These are phyloP conservation scores for Frankliniella intonsa DNA, from an alignment of 2,888 invertebrate species.

Conservation along the genomic window DNA sequence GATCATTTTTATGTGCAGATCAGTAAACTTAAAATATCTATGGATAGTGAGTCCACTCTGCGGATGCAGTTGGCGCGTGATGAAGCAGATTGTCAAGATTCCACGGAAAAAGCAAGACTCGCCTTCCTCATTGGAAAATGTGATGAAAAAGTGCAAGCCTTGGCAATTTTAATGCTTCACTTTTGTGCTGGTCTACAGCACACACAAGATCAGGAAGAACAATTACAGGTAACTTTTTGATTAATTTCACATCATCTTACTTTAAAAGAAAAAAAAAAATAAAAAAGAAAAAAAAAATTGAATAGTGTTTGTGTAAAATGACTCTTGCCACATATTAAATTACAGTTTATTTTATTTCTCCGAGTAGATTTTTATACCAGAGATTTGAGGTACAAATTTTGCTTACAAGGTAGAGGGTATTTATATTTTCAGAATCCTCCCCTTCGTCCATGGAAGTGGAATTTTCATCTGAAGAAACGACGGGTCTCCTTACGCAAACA, in stretches of 20 bases:
- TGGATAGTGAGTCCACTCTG: conserved; percentile 62
- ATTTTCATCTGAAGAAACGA: conserved; percentile 11
- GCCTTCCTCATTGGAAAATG: conserved; percentile 57
- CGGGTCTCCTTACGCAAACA: background rate
- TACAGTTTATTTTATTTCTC: background rate
- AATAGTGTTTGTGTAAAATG: background rate
- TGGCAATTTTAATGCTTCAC: conserved; percentile 89
- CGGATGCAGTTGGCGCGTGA: conserved; percentile 51
- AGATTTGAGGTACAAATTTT: background rate
- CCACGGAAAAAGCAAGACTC: conserved; percentile 48
- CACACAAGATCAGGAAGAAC: conserved; percentile 52
- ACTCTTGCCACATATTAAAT: background rate
- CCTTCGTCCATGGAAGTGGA: conserved; percentile 4
- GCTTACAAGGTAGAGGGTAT: background rate
- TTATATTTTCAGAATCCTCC: conserved; percentile 14
- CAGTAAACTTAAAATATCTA: conserved; percentile 66
- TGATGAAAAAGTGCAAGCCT: conserved; percentile 82
- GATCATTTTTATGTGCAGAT: conserved; percentile 52
- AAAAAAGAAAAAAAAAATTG: no score
- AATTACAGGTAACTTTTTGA: background rate
- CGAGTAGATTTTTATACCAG: background rate
- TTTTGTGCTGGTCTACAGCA: conserved; percentile 91
- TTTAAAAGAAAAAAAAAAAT: background rate
- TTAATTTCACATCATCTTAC: background rate
- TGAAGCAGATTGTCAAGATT: conserved; percentile 44